Percentiles rank a stretch among this genome's conserved stretches.
phyloP scores from a whole-genome alignment of 92 coral and sea anemone genomes.

The Ricordea florida region DNA sequence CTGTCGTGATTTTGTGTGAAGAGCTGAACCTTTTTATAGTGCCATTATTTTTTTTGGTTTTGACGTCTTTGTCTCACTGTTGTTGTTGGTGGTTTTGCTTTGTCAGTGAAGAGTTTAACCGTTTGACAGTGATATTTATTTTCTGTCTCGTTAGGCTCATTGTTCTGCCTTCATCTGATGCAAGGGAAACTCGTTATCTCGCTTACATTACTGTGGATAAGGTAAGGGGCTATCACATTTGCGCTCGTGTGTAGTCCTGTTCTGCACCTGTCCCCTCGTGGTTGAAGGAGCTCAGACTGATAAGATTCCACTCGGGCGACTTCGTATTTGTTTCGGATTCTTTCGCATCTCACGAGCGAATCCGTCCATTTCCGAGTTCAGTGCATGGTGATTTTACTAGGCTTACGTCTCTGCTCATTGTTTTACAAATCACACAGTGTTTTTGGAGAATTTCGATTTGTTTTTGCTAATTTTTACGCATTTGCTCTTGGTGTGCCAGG shows the following conservation, averaged over 20 bases:
- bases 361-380: no score
- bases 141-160: constrained; percentile 53
- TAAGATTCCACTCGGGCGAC: neutral
- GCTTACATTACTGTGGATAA: constrained; percentile 91
- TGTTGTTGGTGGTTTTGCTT: no score
- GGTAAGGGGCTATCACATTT: constrained; percentile 27
- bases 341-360: no score
- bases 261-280: neutral
- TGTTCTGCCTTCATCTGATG: constrained; percentile 71
- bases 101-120: no score
- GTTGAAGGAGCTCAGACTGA: neutral
- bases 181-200: constrained; percentile 73
- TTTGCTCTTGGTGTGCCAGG: no score
- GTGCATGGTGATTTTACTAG: no score
- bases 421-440: neutral
- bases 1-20: no score
- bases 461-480: neutral
- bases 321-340: neutral
- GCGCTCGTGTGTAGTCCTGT: neutral
- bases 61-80: neutral
- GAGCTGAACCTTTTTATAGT: neutral
- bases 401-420: neutral
- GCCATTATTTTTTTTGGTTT: neutral
- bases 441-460: neutral
- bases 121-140: no score